phyloP scores from a whole-genome alignment of 1,140 invertebrate genomes.

The Sitophilus oryzae region DNA sequence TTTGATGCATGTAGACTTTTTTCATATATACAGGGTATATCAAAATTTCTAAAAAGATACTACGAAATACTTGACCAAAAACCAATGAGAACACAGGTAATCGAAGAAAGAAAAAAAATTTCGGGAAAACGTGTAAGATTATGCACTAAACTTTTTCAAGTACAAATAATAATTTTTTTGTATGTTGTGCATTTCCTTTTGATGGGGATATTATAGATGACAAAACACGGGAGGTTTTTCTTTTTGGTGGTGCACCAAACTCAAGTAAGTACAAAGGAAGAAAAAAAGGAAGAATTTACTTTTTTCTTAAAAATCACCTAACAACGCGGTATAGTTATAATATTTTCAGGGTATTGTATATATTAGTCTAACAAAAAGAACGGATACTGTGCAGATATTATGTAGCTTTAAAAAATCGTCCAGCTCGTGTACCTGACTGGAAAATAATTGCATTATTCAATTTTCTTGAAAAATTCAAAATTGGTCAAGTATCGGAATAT shows the following conservation, averaged over 20 bases:
- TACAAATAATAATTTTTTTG: neutral
- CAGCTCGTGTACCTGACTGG: conserved; percentile 28
- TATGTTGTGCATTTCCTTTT: neutral
- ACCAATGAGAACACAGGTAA: too few relatives aligned
- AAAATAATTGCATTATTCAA: conserved; percentile 21
- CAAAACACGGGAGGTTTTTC: too few relatives aligned
- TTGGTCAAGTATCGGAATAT: too few relatives aligned
- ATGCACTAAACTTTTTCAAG: neutral
- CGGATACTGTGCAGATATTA: conserved; percentile 23
- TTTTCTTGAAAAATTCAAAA: too few relatives aligned
- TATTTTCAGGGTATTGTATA: conserved; percentile 46
- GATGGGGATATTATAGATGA: too few relatives aligned
- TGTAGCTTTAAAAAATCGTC: conserved; percentile 22
- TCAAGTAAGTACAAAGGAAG: too few relatives aligned
- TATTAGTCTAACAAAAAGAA: conserved; percentile 44
- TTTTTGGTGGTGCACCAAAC: too few relatives aligned
- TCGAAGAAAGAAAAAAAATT: too few relatives aligned
- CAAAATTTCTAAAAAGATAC: neutral
- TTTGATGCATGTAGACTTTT: too few relatives aligned
- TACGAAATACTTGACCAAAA: neutral
- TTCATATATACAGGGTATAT: conserved; percentile 13
- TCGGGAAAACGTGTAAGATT: too few relatives aligned
- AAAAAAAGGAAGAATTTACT: too few relatives aligned
- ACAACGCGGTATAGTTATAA: conserved; percentile 37
- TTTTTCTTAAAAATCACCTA: too few relatives aligned